These are phyloP conservation scores for Neoniphon sammara DNA, from an alignment of 2,797 vertebrate species.

Conservation along the genomic window DNA sequence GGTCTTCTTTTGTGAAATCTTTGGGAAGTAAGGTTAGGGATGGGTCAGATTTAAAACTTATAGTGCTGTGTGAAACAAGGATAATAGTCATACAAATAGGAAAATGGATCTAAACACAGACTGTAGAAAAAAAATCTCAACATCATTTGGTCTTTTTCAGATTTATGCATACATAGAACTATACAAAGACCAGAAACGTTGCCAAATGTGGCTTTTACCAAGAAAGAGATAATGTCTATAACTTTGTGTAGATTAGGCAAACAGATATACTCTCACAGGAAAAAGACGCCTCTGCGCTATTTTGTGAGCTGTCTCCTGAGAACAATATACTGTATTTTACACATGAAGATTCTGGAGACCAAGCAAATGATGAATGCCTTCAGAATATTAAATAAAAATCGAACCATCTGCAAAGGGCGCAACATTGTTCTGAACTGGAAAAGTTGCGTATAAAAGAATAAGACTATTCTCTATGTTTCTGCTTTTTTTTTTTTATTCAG, in stretches of 20 bases:
- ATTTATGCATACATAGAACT: background rate
- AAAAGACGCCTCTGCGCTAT: constrained; percentile 47
- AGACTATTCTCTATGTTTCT: constrained; percentile 26
- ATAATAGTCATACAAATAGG: background rate
- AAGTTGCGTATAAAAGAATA: constrained; percentile 49
- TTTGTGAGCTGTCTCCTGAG: constrained; percentile 58
- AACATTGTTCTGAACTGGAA: constrained; percentile 55
- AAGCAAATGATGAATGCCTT: constrained; percentile 57
- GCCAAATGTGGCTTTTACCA: background rate
- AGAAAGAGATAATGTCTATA: constrained; percentile 16
- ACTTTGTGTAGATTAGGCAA: constrained; percentile 59
- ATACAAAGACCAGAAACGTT: background rate
- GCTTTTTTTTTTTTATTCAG: constrained; percentile 46
- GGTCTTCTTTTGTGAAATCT: background rate
- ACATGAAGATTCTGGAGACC: constrained; percentile 48
- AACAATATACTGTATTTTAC: constrained; percentile 61
- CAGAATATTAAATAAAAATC: constrained; percentile 69
- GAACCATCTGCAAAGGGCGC: constrained; percentile 43
- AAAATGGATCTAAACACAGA: background rate
- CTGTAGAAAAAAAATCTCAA: background rate
- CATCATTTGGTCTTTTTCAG: background rate
- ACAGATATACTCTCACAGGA: constrained; percentile 64
- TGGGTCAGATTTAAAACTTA: background rate
- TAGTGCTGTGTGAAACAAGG: background rate
- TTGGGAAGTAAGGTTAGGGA: background rate